Evolutionary conservation across 2,888 invertebrate genomes (phyloP).

Genomic region (Gibbula magus): DNA sequence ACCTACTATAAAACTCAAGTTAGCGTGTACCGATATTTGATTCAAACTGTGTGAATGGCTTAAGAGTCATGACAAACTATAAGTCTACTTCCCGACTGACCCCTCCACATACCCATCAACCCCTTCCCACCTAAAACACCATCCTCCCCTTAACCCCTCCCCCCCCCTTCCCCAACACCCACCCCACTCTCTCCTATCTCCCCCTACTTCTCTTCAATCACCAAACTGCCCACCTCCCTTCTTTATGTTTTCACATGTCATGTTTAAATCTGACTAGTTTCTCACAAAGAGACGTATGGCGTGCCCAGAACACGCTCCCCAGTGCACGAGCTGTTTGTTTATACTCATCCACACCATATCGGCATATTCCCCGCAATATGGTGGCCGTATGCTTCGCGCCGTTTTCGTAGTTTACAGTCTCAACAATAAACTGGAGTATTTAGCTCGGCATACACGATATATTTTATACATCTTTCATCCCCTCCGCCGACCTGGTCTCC

Average conservation of each 20-base stretch:
- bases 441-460: slow-evolving; percentile 18
- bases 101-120: no score
- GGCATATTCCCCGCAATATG: slow-evolving; percentile 9
- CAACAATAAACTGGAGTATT: slow-evolving; percentile 19
- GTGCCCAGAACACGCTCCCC: neutral
- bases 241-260: slow-evolving; percentile 8
- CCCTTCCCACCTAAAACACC: no score
- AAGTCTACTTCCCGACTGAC: no score
- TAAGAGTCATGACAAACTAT: no score
- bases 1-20: no score
- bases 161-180: no score
- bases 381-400: neutral
- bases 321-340: neutral
- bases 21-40: no score
- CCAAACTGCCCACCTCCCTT: neutral
- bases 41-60: no score
- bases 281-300: neutral
- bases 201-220: neutral
- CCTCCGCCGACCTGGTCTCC: neutral
- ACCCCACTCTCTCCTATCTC: no score
- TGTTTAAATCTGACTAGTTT: slow-evolving; percentile 10
- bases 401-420: neutral
- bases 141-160: no score
- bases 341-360: slow-evolving; percentile 3
- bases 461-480: slow-evolving; percentile 22